Evolutionary conservation across 2,797 vertebrate genomes (phyloP), one percentile per base, ranked within the genome.

Genomic region (Myotis findleyi): DNA sequence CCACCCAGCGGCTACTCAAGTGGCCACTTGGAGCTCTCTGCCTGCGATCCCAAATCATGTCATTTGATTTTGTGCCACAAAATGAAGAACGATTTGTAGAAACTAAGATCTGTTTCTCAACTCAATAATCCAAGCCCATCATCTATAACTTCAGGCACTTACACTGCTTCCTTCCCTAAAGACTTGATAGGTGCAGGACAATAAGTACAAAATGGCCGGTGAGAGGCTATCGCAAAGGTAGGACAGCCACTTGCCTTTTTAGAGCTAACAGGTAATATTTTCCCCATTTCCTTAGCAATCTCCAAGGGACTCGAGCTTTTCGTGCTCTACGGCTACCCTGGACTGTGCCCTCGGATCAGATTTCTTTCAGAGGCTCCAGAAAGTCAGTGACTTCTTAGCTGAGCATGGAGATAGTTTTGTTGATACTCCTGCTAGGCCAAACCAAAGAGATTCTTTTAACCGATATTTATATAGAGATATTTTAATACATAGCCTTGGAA

Each of bases 401-500:
- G 13, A 94, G 38, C 12, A 5, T 53, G 69, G 41, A 93, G 76
- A 72, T 62, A 7, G 25, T 85, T 92, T 91, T 81, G 33, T 57
- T 91, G 68, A 36, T 87, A 59, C 2, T 75, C 69, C 20, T 72
- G 20, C 57, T 77, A 80, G 62, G 79, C 55, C 51, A 93, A n/a
- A 86, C 30, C 85, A 68, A 51, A 49, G 51, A 91, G 77, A 85
- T 76, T 73, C 30, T 47, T 84, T 59, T 85, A 73, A 59, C 92
- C 41, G 57, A 0, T 91, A 77, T 87, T 81, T 88, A 53, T 16
- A 44, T 13, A n/a, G 18, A 87, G 81, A 25, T 71, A 68, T 89
- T 94, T 89, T 87, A 91, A 71, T 89, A 44, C 12, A 33, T 83
- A 66, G 36, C 33, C 71, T 88, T 92, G 53, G 36, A 88, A 86